Evolutionary conservation across 2,888 invertebrate species (phyloP).

Genomic region (Sesia bembeciformis): DNA sequence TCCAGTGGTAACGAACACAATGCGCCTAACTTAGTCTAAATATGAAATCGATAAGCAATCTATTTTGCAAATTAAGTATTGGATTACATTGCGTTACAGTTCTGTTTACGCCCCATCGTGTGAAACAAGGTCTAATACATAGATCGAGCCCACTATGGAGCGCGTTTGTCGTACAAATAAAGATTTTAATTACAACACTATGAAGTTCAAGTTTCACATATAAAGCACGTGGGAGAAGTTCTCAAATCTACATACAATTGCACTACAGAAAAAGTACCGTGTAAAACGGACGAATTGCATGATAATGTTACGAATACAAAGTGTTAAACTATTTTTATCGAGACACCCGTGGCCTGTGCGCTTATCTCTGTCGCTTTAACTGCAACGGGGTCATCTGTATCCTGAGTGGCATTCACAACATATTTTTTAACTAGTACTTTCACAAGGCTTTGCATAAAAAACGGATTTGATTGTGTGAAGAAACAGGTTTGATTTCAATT

Average conservation of each 20-base stretch:
- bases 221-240: constrained; percentile 33
- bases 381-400: constrained; percentile 13
- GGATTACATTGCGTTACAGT: constrained; percentile 33
- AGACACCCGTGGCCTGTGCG: constrained; percentile 5
- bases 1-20: constrained; percentile 67
- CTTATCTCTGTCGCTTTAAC: constrained; percentile 10
- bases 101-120: constrained; percentile 36
- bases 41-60: constrained; percentile 38
- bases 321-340: constrained; percentile 6
- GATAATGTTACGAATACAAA: not conserved
- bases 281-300: not conserved
- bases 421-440: not conserved
- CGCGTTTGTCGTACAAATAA: constrained; percentile 27
- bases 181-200: constrained; percentile 21
- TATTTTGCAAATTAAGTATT: constrained; percentile 52
- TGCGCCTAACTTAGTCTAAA: constrained; percentile 33
- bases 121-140: constrained; percentile 64
- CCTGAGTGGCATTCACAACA: not conserved
- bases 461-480: too few species aligned
- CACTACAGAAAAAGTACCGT: constrained; percentile 6
- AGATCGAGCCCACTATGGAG: constrained; percentile 62
- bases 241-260: constrained; percentile 17
- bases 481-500: too few species aligned
- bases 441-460: too few species aligned
- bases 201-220: constrained; percentile 22